Conservation (phyloP, 2,113 vertebrate species). For the Platysternon megacephalum region DNA sequence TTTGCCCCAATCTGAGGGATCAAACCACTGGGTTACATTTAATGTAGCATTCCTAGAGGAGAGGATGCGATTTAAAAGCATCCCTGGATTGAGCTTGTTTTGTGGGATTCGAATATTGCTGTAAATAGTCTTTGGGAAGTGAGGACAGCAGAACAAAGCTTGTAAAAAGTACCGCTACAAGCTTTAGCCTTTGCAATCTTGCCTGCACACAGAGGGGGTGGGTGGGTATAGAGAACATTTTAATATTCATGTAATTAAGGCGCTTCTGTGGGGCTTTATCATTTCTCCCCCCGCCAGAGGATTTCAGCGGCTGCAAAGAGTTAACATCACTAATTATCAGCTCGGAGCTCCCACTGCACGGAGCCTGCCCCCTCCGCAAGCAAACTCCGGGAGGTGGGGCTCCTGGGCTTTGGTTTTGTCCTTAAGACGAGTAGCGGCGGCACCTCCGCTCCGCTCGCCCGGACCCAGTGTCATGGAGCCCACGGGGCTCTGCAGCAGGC, state of each 20-base stretch:
- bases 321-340: too few relatives aligned
- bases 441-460: too few relatives aligned
- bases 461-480: too few relatives aligned
- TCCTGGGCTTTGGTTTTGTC: too few relatives aligned
- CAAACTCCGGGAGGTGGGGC: too few relatives aligned
- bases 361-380: too few relatives aligned
- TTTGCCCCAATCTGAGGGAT: slow-evolving; percentile 14
- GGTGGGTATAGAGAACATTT: slow-evolving; percentile 44
- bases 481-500: too few relatives aligned
- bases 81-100: not conserved
- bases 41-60: not conserved
- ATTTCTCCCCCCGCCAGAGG: too few relatives aligned
- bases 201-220: not conserved
- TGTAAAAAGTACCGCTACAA: not conserved
- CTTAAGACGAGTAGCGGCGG: too few relatives aligned
- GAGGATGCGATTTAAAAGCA: not conserved
- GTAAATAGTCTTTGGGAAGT: not conserved
- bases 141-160: not conserved
- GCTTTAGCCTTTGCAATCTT: not conserved
- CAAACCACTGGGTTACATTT: slow-evolving; percentile 42
- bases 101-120: not conserved
- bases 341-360: too few relatives aligned
- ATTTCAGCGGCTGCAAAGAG: too few relatives aligned
- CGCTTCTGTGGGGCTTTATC: not conserved
- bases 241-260: slow-evolving; percentile 73